These are phyloP conservation scores for Actenoides hombroni DNA, from an alignment of 2,113 vertebrate species.

Conservation along the genomic window DNA sequence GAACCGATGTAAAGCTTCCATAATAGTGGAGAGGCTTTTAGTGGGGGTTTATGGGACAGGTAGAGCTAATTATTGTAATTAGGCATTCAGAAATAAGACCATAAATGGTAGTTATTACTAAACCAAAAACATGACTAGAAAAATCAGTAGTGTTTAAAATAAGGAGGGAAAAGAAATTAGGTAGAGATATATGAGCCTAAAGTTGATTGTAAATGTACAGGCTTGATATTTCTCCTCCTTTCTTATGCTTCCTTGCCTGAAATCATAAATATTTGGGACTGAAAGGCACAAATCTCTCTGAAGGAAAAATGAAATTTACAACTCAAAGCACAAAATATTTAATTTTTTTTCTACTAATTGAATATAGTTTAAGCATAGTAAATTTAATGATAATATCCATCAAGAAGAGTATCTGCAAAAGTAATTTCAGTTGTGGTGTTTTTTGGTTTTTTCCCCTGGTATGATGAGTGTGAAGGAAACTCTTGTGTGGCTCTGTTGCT, in stretches of 20 bases:
- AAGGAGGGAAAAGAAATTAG: neutral
- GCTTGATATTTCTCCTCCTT: slow-evolving; percentile 19
- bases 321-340: neutral
- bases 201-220: neutral
- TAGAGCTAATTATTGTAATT: neutral
- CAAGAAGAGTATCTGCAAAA: neutral
- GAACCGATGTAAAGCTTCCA: neutral
- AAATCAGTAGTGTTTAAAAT: neutral
- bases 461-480: neutral
- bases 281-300: neutral
- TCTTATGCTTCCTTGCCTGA: neutral
- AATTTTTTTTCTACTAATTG: neutral
- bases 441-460: neutral
- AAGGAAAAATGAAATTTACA: neutral
- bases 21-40: neutral
- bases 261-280: slow-evolving; percentile 32
- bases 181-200: neutral
- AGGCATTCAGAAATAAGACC: neutral
- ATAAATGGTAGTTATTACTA: neutral
- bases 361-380: neutral
- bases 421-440: neutral
- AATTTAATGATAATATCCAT: neutral
- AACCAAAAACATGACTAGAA: neutral
- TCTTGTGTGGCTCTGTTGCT: neutral
- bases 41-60: neutral